Conservation (phyloP, 2,113 vertebrate species). For the Saimiri boliviensis region DNA sequence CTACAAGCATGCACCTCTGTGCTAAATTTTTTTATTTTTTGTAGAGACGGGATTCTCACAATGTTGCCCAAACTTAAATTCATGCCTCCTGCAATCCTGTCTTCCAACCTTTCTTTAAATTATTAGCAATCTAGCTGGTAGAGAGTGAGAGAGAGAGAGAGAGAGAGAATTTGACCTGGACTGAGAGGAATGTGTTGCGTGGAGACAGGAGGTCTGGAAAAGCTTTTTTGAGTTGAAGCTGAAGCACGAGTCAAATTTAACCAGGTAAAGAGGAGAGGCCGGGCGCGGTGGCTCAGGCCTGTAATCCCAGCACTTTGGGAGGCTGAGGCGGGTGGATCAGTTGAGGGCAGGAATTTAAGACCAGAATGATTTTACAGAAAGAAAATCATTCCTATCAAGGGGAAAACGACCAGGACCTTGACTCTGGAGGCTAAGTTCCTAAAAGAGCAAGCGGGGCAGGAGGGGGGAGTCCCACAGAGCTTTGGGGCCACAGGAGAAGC, state of each 20-base stretch:
- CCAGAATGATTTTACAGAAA: neutral
- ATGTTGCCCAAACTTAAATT: too few species aligned
- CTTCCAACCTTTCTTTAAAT: neutral
- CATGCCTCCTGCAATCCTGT: too few species aligned
- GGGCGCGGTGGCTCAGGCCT: too few species aligned
- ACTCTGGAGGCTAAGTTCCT: rapidly evolving
- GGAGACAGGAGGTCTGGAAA: neutral
- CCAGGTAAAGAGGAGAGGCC: neutral
- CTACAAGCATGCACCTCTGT: too few species aligned
- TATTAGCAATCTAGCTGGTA: neutral
- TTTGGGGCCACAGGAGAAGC: neutral
- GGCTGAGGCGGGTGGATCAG: too few species aligned
- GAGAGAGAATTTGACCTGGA: neutral
- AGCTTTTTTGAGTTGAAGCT: neutral
- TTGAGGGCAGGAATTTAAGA: too few species aligned
- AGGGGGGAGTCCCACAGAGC: neutral
- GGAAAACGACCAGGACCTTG: too few species aligned
- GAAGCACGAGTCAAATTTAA: neutral
- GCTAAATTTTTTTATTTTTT: too few species aligned
- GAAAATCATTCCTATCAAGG: too few species aligned
- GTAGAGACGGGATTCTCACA: too few species aligned
- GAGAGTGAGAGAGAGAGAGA: too few species aligned
- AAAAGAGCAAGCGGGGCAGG: neutral
- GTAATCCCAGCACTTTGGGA: too few species aligned
- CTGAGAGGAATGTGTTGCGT: neutral